Percentiles rank a stretch among this genome's conserved stretches.
These are phyloP conservation scores for Crenichthys baileyi DNA, from an alignment of 2,797 vertebrate genomes.

Conservation along the genomic window DNA sequence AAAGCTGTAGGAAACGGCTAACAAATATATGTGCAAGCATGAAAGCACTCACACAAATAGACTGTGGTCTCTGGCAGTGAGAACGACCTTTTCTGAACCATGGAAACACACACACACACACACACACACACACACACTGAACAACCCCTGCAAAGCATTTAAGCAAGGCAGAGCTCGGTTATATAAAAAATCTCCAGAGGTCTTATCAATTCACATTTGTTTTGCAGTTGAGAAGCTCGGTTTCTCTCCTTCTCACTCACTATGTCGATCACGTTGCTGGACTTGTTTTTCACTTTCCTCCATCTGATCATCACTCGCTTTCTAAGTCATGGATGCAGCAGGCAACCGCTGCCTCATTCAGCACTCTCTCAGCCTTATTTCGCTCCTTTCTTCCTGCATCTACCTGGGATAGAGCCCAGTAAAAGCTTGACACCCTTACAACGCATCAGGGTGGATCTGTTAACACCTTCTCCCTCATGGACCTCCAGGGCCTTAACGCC, in stretches of 20 bases:
- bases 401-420: conserved; percentile 36
- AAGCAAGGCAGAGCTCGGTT: conserved; percentile 50
- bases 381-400: conserved; percentile 5
- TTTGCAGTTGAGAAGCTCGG: conserved; percentile 59
- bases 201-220: conserved; percentile 77
- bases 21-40: conserved; percentile 24
- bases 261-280: background rate
- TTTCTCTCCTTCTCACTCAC: conserved; percentile 66
- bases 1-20: conserved; percentile 22
- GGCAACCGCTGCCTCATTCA: conserved; percentile 3
- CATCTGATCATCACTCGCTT: conserved; percentile 27
- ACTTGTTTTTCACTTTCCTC: conserved; percentile 28
- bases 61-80: conserved; percentile 64
- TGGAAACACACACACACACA: conserved; percentile 55
- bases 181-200: conserved; percentile 68
- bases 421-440: conserved; percentile 46
- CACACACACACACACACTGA: conserved; percentile 28
- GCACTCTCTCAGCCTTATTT: conserved; percentile 3
- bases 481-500: conserved; percentile 38
- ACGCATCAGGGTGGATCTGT: conserved; percentile 51
- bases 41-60: conserved; percentile 48
- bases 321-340: conserved; percentile 1
- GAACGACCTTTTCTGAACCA: conserved; percentile 68
- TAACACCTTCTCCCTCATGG: conserved; percentile 57
- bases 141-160: conserved; percentile 53